These are phyloP conservation scores for Drosophila nannoptera DNA, from an alignment of 1,140 invertebrate genomes.

Conservation along the genomic window DNA sequence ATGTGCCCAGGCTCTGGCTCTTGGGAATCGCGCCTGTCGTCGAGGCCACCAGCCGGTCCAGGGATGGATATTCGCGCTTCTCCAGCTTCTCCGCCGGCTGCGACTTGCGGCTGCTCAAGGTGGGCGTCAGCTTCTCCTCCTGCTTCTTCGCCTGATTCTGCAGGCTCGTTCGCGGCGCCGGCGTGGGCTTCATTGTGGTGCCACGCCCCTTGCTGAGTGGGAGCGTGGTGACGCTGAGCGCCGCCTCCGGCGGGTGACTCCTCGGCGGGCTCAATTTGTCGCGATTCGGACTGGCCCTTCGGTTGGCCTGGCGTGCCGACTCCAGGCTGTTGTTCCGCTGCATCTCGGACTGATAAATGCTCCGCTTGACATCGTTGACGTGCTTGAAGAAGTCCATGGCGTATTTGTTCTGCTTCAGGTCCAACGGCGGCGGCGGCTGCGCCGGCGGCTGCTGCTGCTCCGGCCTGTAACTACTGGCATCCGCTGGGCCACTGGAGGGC, in stretches of 20 bases:
- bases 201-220: slow-evolving; percentile 65
- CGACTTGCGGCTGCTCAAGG: slow-evolving; percentile 35
- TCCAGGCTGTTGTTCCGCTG: slow-evolving; percentile 67
- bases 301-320: slow-evolving; percentile 36
- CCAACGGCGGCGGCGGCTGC: slow-evolving; percentile 37
- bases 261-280: slow-evolving; percentile 38
- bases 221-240: slow-evolving; percentile 55
- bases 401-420: slow-evolving; percentile 76
- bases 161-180: slow-evolving; percentile 63
- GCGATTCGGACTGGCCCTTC: slow-evolving; percentile 2
- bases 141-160: slow-evolving; percentile 30
- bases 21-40: slow-evolving; percentile 73
- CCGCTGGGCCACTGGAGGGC: slow-evolving; percentile 46
- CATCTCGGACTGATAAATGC: slow-evolving; percentile 77
- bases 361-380: slow-evolving; percentile 77
- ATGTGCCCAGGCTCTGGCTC: slow-evolving; percentile 9
- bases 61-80: slow-evolving; percentile 63
- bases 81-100: slow-evolving; percentile 20
- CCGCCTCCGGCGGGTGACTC: slow-evolving; percentile 20
- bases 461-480: slow-evolving; percentile 29
- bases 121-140: slow-evolving; percentile 7
- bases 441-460: slow-evolving; percentile 6
- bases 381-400: slow-evolving; percentile 79
- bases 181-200: slow-evolving; percentile 54
- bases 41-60: slow-evolving; percentile 66